Evolutionary conservation across 2,113 vertebrate species (phyloP).

Genomic region (Upupa epops): DNA sequence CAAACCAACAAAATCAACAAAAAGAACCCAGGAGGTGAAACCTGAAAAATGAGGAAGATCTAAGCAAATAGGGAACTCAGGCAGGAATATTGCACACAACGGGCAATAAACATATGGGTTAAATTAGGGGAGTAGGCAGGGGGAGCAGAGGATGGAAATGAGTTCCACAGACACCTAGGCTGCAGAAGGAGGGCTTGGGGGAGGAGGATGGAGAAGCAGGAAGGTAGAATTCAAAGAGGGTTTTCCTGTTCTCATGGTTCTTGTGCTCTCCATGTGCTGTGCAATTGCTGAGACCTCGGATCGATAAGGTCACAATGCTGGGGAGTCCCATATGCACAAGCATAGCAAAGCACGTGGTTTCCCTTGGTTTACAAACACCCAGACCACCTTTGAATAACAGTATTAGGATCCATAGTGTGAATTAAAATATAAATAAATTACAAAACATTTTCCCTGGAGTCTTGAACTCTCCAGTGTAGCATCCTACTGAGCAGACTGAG

Average conservation of each 20-base stretch:
- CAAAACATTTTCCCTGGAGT: constrained; percentile 7
- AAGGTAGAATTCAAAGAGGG: constrained; percentile 6
- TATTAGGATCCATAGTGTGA: neutral
- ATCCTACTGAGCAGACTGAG: neutral
- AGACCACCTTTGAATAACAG: neutral
- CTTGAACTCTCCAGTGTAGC: neutral
- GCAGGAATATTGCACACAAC: constrained; percentile 42
- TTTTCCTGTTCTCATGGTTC: neutral
- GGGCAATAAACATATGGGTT: constrained; percentile 67
- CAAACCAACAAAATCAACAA: neutral
- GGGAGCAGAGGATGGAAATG: constrained; percentile 58
- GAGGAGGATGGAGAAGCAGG: constrained; percentile 3
- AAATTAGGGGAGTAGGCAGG: constrained; percentile 60
- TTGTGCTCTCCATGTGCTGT: neutral
- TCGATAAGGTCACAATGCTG: neutral
- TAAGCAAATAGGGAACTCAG: constrained; percentile 37
- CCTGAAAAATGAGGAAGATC: constrained; percentile 51
- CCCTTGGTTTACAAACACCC: neutral
- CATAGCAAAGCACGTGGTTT: neutral
- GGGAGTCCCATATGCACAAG: neutral
- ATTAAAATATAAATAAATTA: too few species aligned
- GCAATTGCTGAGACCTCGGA: neutral
- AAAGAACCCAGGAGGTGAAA: neutral
- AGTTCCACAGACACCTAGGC: constrained; percentile 61
- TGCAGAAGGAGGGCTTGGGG: neutral